Evolutionary conservation across 2,113 vertebrate species (phyloP).

Genomic region (Saimiri boliviensis): DNA sequence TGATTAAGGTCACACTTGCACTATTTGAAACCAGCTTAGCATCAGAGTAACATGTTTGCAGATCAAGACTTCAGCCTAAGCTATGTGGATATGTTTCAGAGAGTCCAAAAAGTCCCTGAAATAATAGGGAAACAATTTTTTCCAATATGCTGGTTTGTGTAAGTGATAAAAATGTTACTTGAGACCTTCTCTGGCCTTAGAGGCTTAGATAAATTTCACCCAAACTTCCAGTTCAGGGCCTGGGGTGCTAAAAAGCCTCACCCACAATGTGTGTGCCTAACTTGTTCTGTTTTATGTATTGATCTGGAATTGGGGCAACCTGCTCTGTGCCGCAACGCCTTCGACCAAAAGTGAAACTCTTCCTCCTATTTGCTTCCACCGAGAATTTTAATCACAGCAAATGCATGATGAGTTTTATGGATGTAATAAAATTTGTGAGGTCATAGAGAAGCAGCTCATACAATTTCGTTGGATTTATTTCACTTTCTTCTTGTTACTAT

Average conservation of each 20-base stretch:
- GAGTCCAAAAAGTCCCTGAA: not conserved
- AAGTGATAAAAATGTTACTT: not conserved
- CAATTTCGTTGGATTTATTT: not conserved
- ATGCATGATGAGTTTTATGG: not conserved
- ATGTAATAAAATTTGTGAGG: not conserved
- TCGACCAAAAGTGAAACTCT: not conserved
- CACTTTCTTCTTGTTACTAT: not conserved
- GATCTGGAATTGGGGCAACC: not conserved
- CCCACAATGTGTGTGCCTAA: not conserved
- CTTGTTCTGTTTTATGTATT: not conserved
- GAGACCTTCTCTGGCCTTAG: not conserved
- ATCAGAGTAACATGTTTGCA: slow-evolving; percentile 14
- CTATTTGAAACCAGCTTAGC: not conserved
- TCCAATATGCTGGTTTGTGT: no score
- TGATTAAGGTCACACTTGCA: not conserved
- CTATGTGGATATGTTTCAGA: not conserved
- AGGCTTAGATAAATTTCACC: not conserved
- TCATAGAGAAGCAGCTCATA: not conserved
- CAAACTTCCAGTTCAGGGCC: not conserved
- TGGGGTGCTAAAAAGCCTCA: not conserved
- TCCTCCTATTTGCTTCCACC: not conserved
- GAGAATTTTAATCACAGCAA: not conserved
- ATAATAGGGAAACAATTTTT: not conserved
- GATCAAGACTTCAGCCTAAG: slow-evolving; percentile 5
- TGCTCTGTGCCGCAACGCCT: not conserved